A percentile compares a stretch with the other conserved stretches of the same genome.
Conservation (phyloP, 2,113 vertebrate genomes). For the Pterocles gutturalis region DNA sequence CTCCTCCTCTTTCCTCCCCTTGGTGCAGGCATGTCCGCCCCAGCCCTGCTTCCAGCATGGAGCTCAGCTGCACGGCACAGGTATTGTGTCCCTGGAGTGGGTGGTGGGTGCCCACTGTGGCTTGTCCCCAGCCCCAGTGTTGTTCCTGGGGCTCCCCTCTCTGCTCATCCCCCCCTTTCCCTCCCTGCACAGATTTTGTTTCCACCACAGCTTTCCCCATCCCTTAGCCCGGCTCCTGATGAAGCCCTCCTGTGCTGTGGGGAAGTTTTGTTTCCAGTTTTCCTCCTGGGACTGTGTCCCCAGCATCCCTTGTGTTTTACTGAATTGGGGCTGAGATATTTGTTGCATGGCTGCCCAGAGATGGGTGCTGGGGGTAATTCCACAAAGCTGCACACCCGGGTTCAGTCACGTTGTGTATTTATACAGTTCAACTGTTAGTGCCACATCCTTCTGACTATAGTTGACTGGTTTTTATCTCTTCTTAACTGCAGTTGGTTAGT, state of each 20-base stretch:
- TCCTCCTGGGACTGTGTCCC: background rate
- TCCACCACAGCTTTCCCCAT: too few species aligned
- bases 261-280: background rate
- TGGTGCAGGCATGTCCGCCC: fast-evolving
- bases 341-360: too few species aligned
- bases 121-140: background rate
- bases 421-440: too few species aligned
- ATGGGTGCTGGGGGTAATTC: too few species aligned
- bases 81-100: background rate
- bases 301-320: background rate
- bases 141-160: background rate
- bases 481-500: too few species aligned
- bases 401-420: too few species aligned
- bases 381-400: too few species aligned
- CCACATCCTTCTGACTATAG: too few species aligned
- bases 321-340: too few species aligned
- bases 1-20: fast-evolving
- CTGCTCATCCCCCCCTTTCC: background rate
- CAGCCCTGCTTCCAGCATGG: fast-evolving
- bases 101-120: fast-evolving
- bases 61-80: background rate
- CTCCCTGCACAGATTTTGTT: background rate
- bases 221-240: too few species aligned
- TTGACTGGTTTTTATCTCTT: too few species aligned
- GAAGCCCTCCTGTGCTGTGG: background rate